Percentiles rank a stretch among this genome's conserved stretches.
Evolutionary conservation across 2,113 vertebrate genomes (phyloP).

Genomic region (Rhynchomys soricoides): DNA sequence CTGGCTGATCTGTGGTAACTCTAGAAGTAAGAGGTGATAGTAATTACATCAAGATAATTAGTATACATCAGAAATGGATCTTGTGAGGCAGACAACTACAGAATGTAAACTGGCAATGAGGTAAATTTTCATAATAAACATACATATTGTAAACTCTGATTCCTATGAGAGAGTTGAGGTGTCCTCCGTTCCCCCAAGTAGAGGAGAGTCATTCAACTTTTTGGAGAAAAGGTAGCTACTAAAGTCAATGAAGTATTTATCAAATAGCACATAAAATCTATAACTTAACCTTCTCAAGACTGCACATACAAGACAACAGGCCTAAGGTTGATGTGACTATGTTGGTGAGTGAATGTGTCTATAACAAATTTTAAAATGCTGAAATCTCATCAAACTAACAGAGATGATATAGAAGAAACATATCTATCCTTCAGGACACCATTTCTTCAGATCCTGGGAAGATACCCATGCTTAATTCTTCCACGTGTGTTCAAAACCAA

Average conservation of each 20-base stretch:
- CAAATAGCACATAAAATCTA: not conserved
- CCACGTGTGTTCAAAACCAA: not conserved
- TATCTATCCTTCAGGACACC: not conserved
- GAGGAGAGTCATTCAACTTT: not conserved
- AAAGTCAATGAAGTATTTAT: not conserved
- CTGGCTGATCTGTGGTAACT: not conserved
- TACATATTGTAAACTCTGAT: not conserved
- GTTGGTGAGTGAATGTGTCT: not conserved
- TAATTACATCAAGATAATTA: not conserved
- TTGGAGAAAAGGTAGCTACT: not conserved
- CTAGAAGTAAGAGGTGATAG: not conserved
- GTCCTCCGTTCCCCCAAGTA: not conserved
- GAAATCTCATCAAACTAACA: not conserved
- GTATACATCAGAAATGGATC: not conserved
- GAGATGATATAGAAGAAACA: constrained; percentile 8
- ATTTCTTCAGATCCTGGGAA: constrained; percentile 15
- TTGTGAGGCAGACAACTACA: not conserved
- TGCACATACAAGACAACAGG: not conserved
- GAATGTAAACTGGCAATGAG: not conserved
- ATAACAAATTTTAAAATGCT: not conserved
- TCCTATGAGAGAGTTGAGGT: not conserved
- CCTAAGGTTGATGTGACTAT: not conserved
- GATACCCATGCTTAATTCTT: not conserved
- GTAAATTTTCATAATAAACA: not conserved
- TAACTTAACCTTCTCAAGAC: not conserved